Base-by-base conservation (phyloP, 2,888 invertebrate genomes). In the Eupithecia inturbata region DNA sequence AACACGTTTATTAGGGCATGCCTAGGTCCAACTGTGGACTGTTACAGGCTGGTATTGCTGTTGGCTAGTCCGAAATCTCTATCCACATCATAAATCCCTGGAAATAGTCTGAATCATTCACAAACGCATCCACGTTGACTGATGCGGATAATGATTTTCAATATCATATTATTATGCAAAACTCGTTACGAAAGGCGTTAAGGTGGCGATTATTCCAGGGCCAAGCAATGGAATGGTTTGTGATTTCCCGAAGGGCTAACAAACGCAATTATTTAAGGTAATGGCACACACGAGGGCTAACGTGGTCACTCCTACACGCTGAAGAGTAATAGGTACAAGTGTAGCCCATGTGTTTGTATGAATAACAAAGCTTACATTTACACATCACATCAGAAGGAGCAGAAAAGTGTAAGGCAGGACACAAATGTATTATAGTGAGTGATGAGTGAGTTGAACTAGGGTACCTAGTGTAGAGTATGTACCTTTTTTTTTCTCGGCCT, bases 231-330 rank as follows among this genome's bases (percentile, higher is more conserved):
- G 75, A 80, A 79, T 79, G 80, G 78, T 81, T 81, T 80, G 80
- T 89, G 85, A 91, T 91, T 91, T 91, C 91, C 91, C 91, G 68
- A 28, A 82, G 86, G 90, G 83, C 75, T 79, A 78, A 82, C 79
- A 81, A 79, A 83, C 81, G 80, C 84, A 87, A 89, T 91, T 89
- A 91, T 90, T 90, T 86, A 85, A 82, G 84, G 80, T 87, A 87
- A 88, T 87, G 79, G 81, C 77, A 64, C 73, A 76, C 77, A 63
- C 70, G 67, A 72, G 39, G 76, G 78, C 75, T 66, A 71, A 73
- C 62, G 31, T 31, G 62, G 19, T 62, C 31, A 22, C 62, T 62
- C 19, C 62, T 31, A 62, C 62, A 31, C 26, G 12, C 9, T 62
- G 7, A 31, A 60, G 19, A 19, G 62, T 62, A 62, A 31, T 62